Percentiles rank a stretch among this genome's conserved stretches.
phyloP scores from a whole-genome alignment of 2,888 invertebrate species.

The Hoplodrina ambigua region DNA sequence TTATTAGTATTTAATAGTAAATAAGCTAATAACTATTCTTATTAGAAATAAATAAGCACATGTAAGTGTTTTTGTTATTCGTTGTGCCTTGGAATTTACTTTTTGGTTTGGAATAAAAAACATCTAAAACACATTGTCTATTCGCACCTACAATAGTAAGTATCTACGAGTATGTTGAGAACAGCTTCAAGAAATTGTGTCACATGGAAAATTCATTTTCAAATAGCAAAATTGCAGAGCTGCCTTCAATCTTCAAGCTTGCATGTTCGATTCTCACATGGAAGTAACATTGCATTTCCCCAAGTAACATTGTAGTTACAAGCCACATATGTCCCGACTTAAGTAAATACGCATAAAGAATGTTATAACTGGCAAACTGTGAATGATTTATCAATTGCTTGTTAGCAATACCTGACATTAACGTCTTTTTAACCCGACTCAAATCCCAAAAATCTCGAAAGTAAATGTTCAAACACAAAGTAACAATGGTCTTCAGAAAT shows the following conservation, averaged over 20 bases:
- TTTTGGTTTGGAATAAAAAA: background rate
- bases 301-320: slow-evolving; percentile 10
- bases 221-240: background rate
- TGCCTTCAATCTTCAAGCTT: background rate
- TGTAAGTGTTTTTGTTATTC: background rate
- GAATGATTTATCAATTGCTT: slow-evolving; percentile 58
- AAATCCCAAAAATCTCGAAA: slow-evolving; percentile 50
- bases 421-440: slow-evolving; percentile 50
- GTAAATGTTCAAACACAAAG: slow-evolving; percentile 53
- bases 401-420: slow-evolving; percentile 62
- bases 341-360: slow-evolving; percentile 33
- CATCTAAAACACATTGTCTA: too few species aligned
- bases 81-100: background rate
- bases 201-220: background rate
- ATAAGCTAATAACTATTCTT: too few species aligned
- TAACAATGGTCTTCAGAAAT: slow-evolving; percentile 50
- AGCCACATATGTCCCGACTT: background rate
- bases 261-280: background rate
- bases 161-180: too few species aligned
- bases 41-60: background rate
- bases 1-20: background rate
- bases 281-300: too few species aligned
- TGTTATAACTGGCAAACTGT: slow-evolving; percentile 30
- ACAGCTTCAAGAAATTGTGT: background rate
- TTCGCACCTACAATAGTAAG: background rate